Percentiles rank a stretch among this genome's conserved stretches.
Conservation (phyloP, 2,797 vertebrate species). For the Tragopan temminckii region DNA sequence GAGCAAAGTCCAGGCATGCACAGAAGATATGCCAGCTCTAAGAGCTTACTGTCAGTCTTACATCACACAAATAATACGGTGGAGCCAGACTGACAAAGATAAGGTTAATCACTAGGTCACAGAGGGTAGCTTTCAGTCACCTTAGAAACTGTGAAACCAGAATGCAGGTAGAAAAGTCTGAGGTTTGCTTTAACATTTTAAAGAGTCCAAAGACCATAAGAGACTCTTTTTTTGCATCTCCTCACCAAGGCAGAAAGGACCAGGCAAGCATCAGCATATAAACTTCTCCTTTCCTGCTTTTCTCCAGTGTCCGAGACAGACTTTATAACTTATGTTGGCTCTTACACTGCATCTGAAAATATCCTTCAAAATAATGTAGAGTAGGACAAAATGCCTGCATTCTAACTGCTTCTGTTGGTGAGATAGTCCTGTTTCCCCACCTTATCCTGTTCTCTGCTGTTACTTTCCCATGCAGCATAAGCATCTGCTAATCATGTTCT, state of each 20-base stretch:
- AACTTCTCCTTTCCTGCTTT: background rate
- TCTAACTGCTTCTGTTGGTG: background rate
- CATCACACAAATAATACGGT: background rate
- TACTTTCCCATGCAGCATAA: background rate
- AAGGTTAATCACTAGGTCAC: background rate
- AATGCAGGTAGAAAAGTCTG: background rate
- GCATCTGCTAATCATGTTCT: background rate
- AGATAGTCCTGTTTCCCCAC: background rate
- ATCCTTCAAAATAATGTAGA: background rate
- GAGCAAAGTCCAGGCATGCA: accelerated
- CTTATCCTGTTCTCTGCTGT: background rate
- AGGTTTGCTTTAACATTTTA: background rate
- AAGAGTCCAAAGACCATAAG: background rate
- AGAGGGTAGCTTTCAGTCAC: background rate
- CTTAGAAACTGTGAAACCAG: background rate
- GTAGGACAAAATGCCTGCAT: background rate
- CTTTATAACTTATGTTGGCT: background rate
- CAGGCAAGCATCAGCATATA: accelerated
- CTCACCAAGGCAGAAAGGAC: background rate
- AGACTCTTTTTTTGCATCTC: background rate
- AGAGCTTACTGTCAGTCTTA: background rate
- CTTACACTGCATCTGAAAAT: background rate
- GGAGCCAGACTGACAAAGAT: background rate
- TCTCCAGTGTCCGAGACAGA: background rate
- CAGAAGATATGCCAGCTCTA: background rate